These are phyloP conservation scores for Selenia dentaria DNA, from an alignment of 2,888 invertebrate genomes.

Conservation along the genomic window DNA sequence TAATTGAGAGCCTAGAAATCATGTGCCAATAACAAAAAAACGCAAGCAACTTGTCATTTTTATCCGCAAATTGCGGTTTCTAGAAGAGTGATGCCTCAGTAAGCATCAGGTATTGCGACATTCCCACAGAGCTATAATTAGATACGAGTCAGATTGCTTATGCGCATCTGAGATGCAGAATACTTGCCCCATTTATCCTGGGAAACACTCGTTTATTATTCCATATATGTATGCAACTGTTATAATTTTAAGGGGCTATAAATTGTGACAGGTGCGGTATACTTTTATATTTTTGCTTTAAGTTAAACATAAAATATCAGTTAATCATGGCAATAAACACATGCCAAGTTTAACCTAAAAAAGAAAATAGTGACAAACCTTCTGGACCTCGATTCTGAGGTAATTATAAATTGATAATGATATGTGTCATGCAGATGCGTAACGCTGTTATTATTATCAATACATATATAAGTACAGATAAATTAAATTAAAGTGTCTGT, in stretches of 20 bases:
- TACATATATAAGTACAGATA: too few species aligned
- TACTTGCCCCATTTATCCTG: conserved; percentile 64
- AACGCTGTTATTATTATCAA: too few species aligned
- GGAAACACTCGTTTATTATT: conserved; percentile 31
- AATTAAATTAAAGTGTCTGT: too few species aligned
- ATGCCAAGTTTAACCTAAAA: too few species aligned
- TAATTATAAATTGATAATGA: too few species aligned
- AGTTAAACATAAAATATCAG: conserved; percentile 6
- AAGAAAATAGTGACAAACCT: too few species aligned
- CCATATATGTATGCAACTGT: conserved; percentile 32
- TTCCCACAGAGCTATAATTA: conserved; percentile 62
- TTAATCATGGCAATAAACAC: conserved; percentile 7
- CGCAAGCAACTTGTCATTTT: not conserved
- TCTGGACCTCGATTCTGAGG: too few species aligned
- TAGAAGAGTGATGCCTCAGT: conserved; percentile 44
- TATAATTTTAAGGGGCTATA: conserved; percentile 23
- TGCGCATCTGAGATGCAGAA: conserved; percentile 60
- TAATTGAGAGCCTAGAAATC: too few species aligned
- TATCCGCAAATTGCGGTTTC: conserved; percentile 10
- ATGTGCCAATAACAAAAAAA: too few species aligned
- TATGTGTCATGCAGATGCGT: too few species aligned
- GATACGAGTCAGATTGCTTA: conserved; percentile 62
- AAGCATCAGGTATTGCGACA: conserved; percentile 55
- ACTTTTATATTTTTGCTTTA: conserved; percentile 12
- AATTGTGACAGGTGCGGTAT: conserved; percentile 16